These are phyloP conservation scores for Apolygus lucorum DNA, from an alignment of 1,140 invertebrate species.

Conservation along the genomic window DNA sequence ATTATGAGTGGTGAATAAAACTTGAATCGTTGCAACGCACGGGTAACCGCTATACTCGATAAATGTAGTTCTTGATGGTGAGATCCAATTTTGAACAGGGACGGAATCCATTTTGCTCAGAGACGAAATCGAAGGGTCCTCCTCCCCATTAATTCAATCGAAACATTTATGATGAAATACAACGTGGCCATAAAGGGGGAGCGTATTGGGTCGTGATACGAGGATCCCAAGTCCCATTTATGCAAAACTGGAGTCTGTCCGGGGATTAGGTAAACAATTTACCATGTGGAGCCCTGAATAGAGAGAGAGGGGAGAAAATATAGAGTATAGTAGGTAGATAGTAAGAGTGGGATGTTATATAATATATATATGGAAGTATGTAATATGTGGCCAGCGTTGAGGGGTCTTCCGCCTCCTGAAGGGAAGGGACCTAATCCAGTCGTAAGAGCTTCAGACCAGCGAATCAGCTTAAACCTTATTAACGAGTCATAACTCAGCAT, in stretches of 20 bases:
- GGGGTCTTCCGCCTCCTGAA: no score
- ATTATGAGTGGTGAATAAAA: no score
- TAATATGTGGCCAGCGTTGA: no score
- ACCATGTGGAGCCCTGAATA: not conserved
- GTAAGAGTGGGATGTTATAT: no score
- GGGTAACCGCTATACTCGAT: no score
- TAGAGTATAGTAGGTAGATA: no score
- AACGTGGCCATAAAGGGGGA: not conserved
- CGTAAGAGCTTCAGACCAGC: not conserved
- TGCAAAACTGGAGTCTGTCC: conserved; percentile 12
- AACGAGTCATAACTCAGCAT: conserved; percentile 15
- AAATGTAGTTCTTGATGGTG: no score
- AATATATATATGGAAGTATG: no score
- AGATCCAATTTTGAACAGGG: no score
- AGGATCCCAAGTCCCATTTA: conserved; percentile 8
- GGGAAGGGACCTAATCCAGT: not conserved
- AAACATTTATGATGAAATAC: conserved; percentile 9
- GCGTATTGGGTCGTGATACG: conserved; percentile 8
- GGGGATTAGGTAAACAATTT: conserved; percentile 11
- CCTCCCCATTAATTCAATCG: not conserved
- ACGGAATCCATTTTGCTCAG: no score
- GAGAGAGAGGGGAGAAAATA: not conserved
- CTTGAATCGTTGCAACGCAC: no score
- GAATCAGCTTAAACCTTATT: conserved; percentile 11
- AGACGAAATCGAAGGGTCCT: no score